Percentiles rank a stretch among this genome's conserved stretches.
Evolutionary conservation across 2,888 invertebrate species (phyloP).

Genomic region (Drosophila quasianomalipes): DNA sequence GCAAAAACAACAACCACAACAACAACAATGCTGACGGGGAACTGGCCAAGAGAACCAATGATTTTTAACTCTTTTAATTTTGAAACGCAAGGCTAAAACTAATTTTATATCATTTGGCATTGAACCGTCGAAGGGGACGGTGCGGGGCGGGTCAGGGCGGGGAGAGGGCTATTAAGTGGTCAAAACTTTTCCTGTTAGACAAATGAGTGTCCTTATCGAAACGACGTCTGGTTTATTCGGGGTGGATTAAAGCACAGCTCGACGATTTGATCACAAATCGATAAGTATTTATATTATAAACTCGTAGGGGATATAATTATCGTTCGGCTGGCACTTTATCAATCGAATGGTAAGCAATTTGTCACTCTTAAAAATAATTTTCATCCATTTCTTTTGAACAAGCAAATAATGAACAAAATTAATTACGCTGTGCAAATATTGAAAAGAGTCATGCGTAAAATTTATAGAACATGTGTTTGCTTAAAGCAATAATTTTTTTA

Average conservation of each 20-base stretch:
- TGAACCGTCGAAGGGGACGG: slow-evolving; percentile 21
- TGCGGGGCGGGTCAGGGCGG: not conserved
- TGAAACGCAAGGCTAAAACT: slow-evolving; percentile 73
- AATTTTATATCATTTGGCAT: slow-evolving; percentile 77
- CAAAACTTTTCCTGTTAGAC: slow-evolving; percentile 40
- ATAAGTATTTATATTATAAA: slow-evolving; percentile 51
- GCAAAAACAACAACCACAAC: slow-evolving; percentile 2
- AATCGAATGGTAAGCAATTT: slow-evolving; percentile 53
- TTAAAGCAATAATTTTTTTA: not conserved
- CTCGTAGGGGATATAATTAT: slow-evolving; percentile 23
- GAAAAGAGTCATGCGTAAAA: not conserved
- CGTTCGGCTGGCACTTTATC: slow-evolving; percentile 40
- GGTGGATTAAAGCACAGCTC: slow-evolving; percentile 19
- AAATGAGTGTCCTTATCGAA: slow-evolving; percentile 57
- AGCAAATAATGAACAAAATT: slow-evolving; percentile 31
- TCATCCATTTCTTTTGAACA: slow-evolving; percentile 22
- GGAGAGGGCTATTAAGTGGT: slow-evolving; percentile 37
- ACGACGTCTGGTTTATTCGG: slow-evolving; percentile 25
- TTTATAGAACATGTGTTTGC: not conserved
- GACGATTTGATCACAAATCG: slow-evolving; percentile 57
- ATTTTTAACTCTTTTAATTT: slow-evolving; percentile 59
- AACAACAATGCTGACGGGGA: slow-evolving; percentile 4
- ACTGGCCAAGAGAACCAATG: slow-evolving; percentile 37
- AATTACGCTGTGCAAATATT: slow-evolving; percentile 6
- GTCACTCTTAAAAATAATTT: slow-evolving; percentile 55